These are phyloP conservation scores for Heliocidaris tuberculata DNA, from an alignment of 35 echinoderm and acorn worm species.

Conservation along the genomic window DNA sequence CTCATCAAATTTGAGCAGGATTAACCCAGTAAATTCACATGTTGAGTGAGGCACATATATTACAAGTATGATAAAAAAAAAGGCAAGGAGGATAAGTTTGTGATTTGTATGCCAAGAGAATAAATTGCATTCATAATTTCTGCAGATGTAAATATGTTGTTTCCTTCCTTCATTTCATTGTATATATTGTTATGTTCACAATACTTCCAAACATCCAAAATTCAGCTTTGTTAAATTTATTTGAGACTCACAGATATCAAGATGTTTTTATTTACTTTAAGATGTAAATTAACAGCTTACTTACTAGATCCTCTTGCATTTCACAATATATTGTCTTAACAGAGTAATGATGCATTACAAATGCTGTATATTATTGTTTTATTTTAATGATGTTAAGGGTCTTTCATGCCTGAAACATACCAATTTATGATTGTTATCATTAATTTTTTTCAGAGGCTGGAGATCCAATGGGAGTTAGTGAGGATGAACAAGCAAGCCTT, in stretches of 20 bases:
- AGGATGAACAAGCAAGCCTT: neutral
- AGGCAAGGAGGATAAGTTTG: too few species aligned
- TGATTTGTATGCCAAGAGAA: too few species aligned
- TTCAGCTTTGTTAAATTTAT: too few species aligned
- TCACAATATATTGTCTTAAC: neutral
- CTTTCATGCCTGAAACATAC: neutral
- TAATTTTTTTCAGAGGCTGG: neutral
- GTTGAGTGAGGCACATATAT: too few species aligned
- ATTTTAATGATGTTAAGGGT: neutral
- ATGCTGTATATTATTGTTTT: neutral
- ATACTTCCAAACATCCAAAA: too few species aligned
- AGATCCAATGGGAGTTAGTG: constrained; percentile 20
- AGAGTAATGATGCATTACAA: neutral
- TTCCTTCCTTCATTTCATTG: too few species aligned
- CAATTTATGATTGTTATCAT: neutral
- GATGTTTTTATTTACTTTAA: neutral
- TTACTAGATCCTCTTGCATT: neutral
- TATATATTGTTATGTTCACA: too few species aligned
- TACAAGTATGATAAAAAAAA: too few species aligned
- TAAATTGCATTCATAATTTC: too few species aligned
- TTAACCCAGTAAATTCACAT: too few species aligned
- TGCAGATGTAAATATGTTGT: too few species aligned
- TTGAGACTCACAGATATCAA: neutral
- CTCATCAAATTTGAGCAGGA: too few species aligned
- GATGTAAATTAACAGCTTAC: neutral